These are phyloP conservation scores for Malacoctenus gilli DNA, from an alignment of 2,797 vertebrate genomes.

Conservation along the genomic window DNA sequence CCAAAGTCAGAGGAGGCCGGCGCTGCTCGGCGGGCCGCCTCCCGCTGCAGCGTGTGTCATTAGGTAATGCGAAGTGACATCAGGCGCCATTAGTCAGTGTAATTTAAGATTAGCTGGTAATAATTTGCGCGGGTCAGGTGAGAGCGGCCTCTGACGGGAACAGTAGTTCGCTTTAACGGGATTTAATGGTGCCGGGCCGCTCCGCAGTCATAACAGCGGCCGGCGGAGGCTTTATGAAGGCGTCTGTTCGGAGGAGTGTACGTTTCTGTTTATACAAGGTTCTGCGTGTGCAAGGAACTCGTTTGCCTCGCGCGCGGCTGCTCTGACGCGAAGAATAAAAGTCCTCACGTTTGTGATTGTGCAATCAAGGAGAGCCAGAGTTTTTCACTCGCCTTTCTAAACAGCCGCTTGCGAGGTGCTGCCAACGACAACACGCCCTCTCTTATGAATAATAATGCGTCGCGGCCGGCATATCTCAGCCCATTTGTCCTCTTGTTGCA, in stretches of 20 bases:
- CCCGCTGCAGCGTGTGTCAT: constrained; percentile 38
- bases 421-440: constrained; percentile 72
- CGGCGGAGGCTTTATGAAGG: no score
- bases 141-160: constrained; percentile 30
- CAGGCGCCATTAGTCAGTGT: constrained; percentile 37
- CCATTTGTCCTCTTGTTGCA: constrained; percentile 61
- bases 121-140: constrained; percentile 40
- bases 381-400: constrained; percentile 49
- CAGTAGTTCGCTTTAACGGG: constrained; percentile 26
- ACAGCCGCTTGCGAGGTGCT: constrained; percentile 35
- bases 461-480: constrained; percentile 65
- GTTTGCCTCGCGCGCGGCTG: constrained; percentile 22
- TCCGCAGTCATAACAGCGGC: constrained; percentile 4
- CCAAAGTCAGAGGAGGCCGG: constrained; percentile 38
- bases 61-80: constrained; percentile 61
- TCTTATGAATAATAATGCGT: constrained; percentile 70
- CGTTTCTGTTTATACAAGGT: background rate
- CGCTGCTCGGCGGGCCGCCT: background rate
- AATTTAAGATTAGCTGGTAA: constrained; percentile 52
- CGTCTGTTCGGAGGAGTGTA: background rate
- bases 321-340: constrained; percentile 35
- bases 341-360: constrained; percentile 59
- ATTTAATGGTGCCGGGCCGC: constrained; percentile 9
- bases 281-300: background rate
- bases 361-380: constrained; percentile 59